Conservation (phyloP, 1,140 invertebrate species). For the Heliconius himera region DNA sequence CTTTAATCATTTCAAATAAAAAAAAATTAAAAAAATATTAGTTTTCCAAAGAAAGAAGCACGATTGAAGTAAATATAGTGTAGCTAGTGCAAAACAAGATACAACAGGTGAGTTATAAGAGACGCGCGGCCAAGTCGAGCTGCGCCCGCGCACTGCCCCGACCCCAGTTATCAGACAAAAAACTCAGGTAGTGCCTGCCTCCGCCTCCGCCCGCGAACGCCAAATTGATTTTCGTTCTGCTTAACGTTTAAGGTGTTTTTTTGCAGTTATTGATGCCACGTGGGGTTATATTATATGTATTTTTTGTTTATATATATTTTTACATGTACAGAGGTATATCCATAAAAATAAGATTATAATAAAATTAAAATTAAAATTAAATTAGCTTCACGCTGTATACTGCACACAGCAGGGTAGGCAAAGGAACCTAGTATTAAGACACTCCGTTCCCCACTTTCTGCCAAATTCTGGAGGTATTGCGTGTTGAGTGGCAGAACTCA, state of each 20-base stretch:
- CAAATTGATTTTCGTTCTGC: constrained; percentile 53
- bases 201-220: constrained; percentile 45
- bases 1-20: background rate
- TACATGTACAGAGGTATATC: background rate
- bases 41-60: background rate
- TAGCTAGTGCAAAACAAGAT: constrained; percentile 8
- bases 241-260: constrained; percentile 39
- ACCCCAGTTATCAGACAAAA: constrained; percentile 65
- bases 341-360: background rate
- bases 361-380: too few species aligned
- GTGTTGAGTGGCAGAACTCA: too few species aligned
- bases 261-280: constrained; percentile 41
- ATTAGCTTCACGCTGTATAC: too few species aligned
- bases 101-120: constrained; percentile 15
- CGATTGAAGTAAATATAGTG: constrained; percentile 1
- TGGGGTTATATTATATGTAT: constrained; percentile 31
- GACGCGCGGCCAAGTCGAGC: constrained; percentile 57
- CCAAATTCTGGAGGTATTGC: too few species aligned
- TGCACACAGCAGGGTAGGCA: too few species aligned
- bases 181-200: constrained; percentile 60
- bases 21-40: background rate
- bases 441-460: too few species aligned
- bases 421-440: too few species aligned
- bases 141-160: constrained; percentile 63
- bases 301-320: background rate